These are phyloP conservation scores for Pristionchus mayeri DNA, from an alignment of 2,888 invertebrate genomes.

Conservation along the genomic window DNA sequence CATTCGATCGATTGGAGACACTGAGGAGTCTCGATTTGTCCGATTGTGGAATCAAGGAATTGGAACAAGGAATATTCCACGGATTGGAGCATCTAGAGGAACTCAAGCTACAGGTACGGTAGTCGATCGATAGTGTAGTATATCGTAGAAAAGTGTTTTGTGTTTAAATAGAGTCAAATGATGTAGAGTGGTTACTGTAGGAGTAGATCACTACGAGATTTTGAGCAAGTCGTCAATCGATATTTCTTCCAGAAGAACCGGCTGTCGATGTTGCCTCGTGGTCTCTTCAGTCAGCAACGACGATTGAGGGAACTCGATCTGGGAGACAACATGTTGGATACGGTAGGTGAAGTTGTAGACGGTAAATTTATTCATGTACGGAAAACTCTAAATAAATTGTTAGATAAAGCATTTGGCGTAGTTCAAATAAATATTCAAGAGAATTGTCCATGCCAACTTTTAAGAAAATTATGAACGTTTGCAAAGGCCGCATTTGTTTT, in stretches of 20 bases:
- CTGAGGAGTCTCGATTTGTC: neutral
- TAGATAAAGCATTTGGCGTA: too few relatives aligned
- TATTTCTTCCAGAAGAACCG: slow-evolving; percentile 19
- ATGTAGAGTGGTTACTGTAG: neutral
- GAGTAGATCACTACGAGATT: too few relatives aligned
- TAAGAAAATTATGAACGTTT: too few relatives aligned
- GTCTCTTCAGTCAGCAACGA: slow-evolving; percentile 10
- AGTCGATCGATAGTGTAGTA: neutral
- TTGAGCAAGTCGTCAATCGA: neutral
- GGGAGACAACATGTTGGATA: slow-evolving; percentile 1
- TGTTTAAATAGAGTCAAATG: too few relatives aligned
- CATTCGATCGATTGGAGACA: slow-evolving; percentile 16
- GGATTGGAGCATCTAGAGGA: slow-evolving; percentile 2
- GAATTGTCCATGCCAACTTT: too few relatives aligned
- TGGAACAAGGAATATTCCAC: slow-evolving; percentile 22
- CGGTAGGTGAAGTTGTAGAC: neutral
- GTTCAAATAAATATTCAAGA: too few relatives aligned
- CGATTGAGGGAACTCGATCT: neutral
- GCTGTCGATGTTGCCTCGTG: neutral
- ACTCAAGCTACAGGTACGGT: neutral
- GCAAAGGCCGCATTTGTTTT: too few relatives aligned
- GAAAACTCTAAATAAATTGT: too few relatives aligned
- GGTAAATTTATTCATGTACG: too few relatives aligned
- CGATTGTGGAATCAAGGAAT: neutral
- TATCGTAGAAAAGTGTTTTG: too few relatives aligned